These are phyloP conservation scores for Phataginus tricuspis DNA, from an alignment of 2,797 vertebrate species.

Conservation along the genomic window DNA sequence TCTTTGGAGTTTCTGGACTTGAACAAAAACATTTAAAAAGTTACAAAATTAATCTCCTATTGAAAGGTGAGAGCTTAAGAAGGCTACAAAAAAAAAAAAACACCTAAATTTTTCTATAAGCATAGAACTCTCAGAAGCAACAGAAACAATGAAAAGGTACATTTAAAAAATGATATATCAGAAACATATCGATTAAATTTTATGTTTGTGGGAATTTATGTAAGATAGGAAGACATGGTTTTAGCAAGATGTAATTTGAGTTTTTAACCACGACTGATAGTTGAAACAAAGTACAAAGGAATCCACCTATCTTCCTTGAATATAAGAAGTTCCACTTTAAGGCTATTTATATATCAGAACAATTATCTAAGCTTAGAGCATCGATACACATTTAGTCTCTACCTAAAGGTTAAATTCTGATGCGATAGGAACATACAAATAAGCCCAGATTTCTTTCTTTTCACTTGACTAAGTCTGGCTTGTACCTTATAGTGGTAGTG, in stretches of 20 bases:
- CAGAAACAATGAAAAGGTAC: background rate
- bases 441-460: background rate
- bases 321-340: background rate
- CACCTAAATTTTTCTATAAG: background rate
- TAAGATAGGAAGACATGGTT: background rate
- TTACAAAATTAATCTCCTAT: background rate
- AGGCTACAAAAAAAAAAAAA: background rate
- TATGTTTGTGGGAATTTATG: background rate
- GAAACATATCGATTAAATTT: background rate
- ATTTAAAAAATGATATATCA: background rate
- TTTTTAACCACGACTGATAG: background rate
- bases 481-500: background rate
- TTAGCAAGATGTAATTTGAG: background rate
- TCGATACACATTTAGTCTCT: background rate
- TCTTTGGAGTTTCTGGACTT: background rate
- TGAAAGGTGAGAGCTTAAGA: background rate
- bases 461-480: background rate
- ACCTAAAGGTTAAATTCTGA: background rate
- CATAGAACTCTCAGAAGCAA: background rate
- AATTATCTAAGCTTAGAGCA: background rate
- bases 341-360: background rate
- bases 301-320: background rate
- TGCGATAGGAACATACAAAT: background rate
- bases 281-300: background rate
- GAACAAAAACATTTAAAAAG: background rate